A percentile compares a stretch with the other conserved stretches of the same genome.
Evolutionary conservation across 2,797 vertebrate species (phyloP).

Genomic region (Etheostoma perlongum): DNA sequence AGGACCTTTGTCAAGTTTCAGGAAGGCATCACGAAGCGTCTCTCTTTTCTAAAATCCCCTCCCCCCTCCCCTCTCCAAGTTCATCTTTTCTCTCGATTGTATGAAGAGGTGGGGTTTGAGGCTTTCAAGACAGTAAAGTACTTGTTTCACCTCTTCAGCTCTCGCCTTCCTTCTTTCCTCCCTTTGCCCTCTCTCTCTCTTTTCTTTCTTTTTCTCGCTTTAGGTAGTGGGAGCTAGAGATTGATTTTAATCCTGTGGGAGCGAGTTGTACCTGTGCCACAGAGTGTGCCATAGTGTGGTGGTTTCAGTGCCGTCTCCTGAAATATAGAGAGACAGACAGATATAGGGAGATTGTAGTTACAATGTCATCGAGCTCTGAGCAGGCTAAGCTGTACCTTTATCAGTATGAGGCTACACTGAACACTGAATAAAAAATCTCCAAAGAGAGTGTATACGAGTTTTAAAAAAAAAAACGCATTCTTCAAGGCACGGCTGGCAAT

Average conservation of each 20-base stretch:
- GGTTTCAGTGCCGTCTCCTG: conserved; percentile 92
- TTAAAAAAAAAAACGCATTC: conserved; percentile 76
- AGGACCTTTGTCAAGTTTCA: conserved; percentile 83
- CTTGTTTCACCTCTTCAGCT: conserved; percentile 87
- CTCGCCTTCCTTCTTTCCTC: conserved; percentile 83
- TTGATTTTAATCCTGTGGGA: conserved; percentile 93
- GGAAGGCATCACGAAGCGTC: conserved; percentile 80
- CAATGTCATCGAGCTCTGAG: conserved; percentile 87
- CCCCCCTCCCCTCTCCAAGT: conserved; percentile 40
- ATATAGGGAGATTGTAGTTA: conserved; percentile 92
- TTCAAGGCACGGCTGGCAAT: conserved; percentile 86
- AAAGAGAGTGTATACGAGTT: conserved; percentile 59
- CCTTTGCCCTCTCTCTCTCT: conserved; percentile 73
- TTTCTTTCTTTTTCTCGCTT: conserved; percentile 74
- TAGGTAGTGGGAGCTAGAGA: conserved; percentile 89
- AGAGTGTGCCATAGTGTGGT: conserved; percentile 93
- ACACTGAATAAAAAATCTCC: conserved; percentile 78
- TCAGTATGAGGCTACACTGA: conserved; percentile 80
- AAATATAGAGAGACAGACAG: conserved; percentile 93
- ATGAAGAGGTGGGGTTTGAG: conserved; percentile 84
- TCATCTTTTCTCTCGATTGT: conserved; percentile 70
- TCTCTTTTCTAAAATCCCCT: conserved; percentile 49
- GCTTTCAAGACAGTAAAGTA: conserved; percentile 87
- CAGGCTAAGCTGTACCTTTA: conserved; percentile 84
- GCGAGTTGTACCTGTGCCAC: conserved; percentile 91